phyloP scores from a whole-genome alignment of 2,113 vertebrate species.

The Spilogale gracilis region DNA sequence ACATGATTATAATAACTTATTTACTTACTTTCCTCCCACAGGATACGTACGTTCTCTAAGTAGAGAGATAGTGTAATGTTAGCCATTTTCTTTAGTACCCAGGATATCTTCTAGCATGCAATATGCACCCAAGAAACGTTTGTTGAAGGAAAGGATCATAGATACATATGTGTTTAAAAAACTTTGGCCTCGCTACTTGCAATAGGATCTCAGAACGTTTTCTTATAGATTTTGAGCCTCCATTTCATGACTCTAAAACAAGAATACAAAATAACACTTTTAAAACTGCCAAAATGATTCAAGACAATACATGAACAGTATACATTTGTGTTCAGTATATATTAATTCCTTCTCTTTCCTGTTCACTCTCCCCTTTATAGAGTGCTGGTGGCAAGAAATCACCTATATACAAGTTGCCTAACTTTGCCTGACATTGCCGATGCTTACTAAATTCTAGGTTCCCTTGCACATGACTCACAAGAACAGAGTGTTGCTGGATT shows the following conservation, averaged over 20 bases:
- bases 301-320: neutral
- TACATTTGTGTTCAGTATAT: neutral
- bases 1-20: neutral
- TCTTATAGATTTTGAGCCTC: neutral
- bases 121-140: neutral
- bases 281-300: neutral
- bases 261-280: conserved; percentile 17
- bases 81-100: neutral
- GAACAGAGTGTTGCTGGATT: neutral
- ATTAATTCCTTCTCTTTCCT: neutral
- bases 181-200: neutral
- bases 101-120: neutral
- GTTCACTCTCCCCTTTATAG: no score
- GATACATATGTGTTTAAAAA: neutral
- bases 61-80: accelerated
- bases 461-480: neutral
- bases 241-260: neutral
- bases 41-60: neutral
- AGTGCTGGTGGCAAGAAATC: neutral
- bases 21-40: neutral
- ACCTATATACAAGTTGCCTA: neutral
- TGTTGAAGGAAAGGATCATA: neutral
- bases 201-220: neutral
- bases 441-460: neutral
- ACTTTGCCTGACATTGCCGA: neutral